A percentile compares a stretch with the other conserved stretches of the same genome.
Conservation (phyloP, 2,888 invertebrate genomes). For the Spodoptera picta region DNA sequence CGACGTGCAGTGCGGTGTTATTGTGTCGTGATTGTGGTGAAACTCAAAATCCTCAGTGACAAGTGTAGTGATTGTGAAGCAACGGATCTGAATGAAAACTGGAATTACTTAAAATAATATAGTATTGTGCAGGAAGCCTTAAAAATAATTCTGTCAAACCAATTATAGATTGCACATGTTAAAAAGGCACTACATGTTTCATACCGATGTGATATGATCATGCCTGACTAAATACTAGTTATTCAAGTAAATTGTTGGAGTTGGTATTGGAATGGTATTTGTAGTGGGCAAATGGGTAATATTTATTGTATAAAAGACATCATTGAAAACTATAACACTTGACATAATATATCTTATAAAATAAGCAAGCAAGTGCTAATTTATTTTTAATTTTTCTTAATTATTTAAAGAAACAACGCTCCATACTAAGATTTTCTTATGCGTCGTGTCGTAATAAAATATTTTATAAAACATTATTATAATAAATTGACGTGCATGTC, state of each 20-base stretch:
- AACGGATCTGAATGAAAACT: slow-evolving; percentile 34
- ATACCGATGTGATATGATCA: slow-evolving; percentile 21
- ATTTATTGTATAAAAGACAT: slow-evolving; percentile 6
- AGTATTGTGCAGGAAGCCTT: slow-evolving; percentile 40
- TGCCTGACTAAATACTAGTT: slow-evolving; percentile 54
- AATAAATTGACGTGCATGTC: too few species aligned
- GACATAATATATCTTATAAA: too few species aligned
- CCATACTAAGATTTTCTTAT: too few species aligned
- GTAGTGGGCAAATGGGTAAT: slow-evolving; percentile 36
- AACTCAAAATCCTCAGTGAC: slow-evolving; percentile 30
- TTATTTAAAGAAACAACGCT: too few species aligned
- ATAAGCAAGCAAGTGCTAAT: too few species aligned
- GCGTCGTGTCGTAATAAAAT: too few species aligned
- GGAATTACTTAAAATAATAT: slow-evolving; percentile 29
- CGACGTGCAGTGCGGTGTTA: slow-evolving; percentile 16
- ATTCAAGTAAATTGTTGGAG: slow-evolving; percentile 53
- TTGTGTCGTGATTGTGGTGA: slow-evolving; percentile 43
- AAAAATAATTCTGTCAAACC: background rate
- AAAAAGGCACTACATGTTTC: slow-evolving; percentile 25
- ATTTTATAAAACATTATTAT: too few species aligned
- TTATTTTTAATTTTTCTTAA: too few species aligned
- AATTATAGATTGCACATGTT: slow-evolving; percentile 9
- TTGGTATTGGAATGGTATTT: slow-evolving; percentile 37
- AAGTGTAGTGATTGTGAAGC: slow-evolving; percentile 25
- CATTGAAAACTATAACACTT: too few species aligned